These are phyloP conservation scores for Baccha elongata DNA, from an alignment of 2,888 invertebrate species.

Conservation along the genomic window DNA sequence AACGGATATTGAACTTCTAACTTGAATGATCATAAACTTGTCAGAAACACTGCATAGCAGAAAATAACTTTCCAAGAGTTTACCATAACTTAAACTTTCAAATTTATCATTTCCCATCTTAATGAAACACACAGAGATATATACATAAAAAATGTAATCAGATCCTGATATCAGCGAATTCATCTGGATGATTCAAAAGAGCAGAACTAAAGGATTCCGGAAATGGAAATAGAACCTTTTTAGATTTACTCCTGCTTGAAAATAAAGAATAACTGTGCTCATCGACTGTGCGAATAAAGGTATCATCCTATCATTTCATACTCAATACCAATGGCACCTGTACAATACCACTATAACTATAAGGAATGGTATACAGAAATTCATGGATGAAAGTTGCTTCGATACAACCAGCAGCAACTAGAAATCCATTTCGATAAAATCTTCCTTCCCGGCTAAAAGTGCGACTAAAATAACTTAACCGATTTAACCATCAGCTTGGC, in stretches of 20 bases:
- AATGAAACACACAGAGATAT: conserved; percentile 19
- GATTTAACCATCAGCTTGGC: conserved; percentile 21
- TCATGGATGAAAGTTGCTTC: conserved; percentile 15
- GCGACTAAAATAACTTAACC: conserved; percentile 51
- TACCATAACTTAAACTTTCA: conserved; percentile 20
- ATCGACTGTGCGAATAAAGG: conserved; percentile 32
- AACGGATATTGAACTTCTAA: too few species aligned
- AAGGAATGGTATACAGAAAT: neutral
- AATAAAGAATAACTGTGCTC: conserved; percentile 45
- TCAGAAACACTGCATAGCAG: neutral
- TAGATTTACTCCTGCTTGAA: conserved; percentile 41
- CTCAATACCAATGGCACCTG: conserved; percentile 31
- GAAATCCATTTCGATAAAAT: conserved; percentile 45
- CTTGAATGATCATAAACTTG: neutral
- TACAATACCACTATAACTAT: neutral
- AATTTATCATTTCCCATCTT: neutral
- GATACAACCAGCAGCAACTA: conserved; percentile 35
- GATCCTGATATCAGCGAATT: conserved; percentile 33
- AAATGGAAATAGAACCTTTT: conserved; percentile 43
- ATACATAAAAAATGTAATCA: conserved; percentile 32
- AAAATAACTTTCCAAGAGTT: conserved; percentile 55
- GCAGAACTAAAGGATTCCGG: conserved; percentile 10
- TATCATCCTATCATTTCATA: conserved; percentile 29
- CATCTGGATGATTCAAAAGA: neutral
- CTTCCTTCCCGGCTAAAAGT: conserved; percentile 3